Conservation (phyloP, 2,797 vertebrate genomes). For the Menidia menidia region DNA sequence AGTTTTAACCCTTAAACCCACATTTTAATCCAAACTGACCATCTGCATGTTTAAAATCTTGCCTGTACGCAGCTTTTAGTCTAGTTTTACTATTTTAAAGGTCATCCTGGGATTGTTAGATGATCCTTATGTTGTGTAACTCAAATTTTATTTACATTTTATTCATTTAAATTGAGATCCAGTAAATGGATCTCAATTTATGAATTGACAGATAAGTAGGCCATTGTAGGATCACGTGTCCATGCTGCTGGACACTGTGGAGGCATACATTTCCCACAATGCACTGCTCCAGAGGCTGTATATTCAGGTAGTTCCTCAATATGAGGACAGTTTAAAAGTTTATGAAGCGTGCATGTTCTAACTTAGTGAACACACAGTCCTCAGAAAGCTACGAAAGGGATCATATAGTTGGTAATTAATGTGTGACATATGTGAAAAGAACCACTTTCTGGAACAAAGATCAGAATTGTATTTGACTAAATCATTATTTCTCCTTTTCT, state of each 20-base stretch:
- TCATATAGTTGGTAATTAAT: too few species aligned
- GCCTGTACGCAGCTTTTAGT: background rate
- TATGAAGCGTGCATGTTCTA: too few species aligned
- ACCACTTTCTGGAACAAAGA: background rate
- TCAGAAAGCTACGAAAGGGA: too few species aligned
- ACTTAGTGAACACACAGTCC: too few species aligned
- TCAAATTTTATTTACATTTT: too few species aligned
- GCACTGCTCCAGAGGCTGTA: background rate
- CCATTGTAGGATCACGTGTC: too few species aligned
- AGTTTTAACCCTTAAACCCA: too few species aligned
- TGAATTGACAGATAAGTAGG: too few species aligned
- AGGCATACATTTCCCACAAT: background rate
- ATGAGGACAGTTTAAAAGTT: too few species aligned
- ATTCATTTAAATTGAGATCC: too few species aligned
- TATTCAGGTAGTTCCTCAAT: background rate
- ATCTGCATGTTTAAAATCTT: background rate
- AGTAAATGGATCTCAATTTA: background rate
- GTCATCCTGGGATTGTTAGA: background rate
- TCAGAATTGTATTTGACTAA: background rate
- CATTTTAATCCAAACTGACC: background rate
- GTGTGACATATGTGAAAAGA: background rate
- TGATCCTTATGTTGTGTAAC: too few species aligned
- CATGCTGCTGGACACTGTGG: background rate
- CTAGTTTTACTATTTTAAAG: background rate
- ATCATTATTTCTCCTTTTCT: constrained; percentile 19